Evolutionary conservation across 2,113 vertebrate genomes (phyloP).

Genomic region (Lanius collurio): DNA sequence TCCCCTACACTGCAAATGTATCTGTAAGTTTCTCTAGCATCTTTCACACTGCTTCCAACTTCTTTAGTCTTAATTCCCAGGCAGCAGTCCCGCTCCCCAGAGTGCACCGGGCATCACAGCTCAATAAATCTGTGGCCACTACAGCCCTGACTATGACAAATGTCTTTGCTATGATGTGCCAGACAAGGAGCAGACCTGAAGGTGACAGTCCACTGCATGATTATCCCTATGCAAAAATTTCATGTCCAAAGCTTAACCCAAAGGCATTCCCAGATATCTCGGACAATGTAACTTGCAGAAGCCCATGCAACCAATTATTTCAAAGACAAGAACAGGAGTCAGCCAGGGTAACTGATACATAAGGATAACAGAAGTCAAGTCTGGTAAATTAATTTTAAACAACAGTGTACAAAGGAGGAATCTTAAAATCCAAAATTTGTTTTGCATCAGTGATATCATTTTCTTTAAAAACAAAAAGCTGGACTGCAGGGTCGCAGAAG

Average conservation of each 20-base stretch:
- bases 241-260: slow-evolving; percentile 5
- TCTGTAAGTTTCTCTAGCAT: background rate
- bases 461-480: slow-evolving; percentile 30
- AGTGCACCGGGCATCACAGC: background rate
- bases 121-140: slow-evolving; percentile 33
- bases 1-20: background rate
- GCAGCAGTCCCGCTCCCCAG: background rate
- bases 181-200: slow-evolving; percentile 30
- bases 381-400: background rate
- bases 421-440: background rate
- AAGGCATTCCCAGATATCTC: background rate
- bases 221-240: slow-evolving; percentile 1
- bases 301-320: background rate
- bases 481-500: background rate
- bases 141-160: slow-evolving; percentile 4
- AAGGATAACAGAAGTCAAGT: background rate
- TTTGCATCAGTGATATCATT: background rate
- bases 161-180: background rate
- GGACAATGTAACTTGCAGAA: background rate
- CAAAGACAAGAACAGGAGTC: background rate
- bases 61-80: slow-evolving; percentile 22
- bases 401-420: background rate
- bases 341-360: background rate
- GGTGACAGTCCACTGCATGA: slow-evolving; percentile 7
- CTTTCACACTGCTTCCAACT: background rate